These are phyloP conservation scores for Merops nubicus DNA, from an alignment of 2,113 vertebrate genomes.

Conservation along the genomic window DNA sequence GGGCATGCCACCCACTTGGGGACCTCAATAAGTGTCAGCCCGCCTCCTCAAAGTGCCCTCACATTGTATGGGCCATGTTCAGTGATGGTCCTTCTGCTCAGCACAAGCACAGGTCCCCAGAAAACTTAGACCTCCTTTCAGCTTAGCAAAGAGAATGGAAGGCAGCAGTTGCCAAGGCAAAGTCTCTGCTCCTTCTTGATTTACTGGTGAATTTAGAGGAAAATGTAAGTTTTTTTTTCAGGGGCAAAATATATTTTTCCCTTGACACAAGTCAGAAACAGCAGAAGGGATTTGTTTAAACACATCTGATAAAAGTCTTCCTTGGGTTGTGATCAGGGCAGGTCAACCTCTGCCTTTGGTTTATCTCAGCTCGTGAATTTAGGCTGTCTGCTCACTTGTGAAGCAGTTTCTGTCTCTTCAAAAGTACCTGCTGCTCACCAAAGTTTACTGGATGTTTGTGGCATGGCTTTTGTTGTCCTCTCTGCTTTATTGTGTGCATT, in stretches of 20 bases:
- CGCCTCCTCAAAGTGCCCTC: not conserved
- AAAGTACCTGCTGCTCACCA: not conserved
- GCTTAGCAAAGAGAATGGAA: not conserved
- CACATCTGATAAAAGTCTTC: conserved; percentile 11
- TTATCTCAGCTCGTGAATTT: not conserved
- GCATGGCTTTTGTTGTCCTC: not conserved
- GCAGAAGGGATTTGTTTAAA: conserved; percentile 9
- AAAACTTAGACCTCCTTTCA: not conserved
- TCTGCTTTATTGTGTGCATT: not conserved
- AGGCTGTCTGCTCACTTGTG: not conserved
- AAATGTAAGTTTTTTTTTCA: not conserved
- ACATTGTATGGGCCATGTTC: accelerated
- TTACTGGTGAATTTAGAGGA: not conserved
- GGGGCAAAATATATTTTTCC: not conserved
- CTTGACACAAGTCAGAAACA: conserved; percentile 1
- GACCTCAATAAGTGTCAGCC: not conserved
- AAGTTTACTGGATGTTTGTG: not conserved
- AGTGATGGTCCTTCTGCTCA: not conserved
- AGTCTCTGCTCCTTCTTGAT: not conserved
- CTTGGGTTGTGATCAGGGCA: not conserved
- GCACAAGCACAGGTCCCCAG: not conserved
- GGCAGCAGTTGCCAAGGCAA: accelerated
- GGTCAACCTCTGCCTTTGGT: not conserved
- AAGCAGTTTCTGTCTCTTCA: not conserved
- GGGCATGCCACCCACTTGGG: not conserved